These are phyloP conservation scores for Trigoniulus corallinus DNA, from an alignment of 1,140 invertebrate species.

Conservation along the genomic window DNA sequence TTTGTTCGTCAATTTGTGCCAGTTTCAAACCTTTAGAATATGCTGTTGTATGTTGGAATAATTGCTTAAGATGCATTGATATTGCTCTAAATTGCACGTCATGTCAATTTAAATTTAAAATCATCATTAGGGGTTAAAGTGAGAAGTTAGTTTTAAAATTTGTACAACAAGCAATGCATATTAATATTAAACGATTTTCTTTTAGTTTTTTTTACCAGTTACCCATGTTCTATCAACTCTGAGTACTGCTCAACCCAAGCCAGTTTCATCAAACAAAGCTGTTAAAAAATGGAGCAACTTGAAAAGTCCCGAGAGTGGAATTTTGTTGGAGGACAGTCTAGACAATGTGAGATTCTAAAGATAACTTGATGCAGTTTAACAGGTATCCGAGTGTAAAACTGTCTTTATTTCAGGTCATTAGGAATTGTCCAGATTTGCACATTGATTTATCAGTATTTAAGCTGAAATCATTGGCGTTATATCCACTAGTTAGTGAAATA, in stretches of 20 bases:
- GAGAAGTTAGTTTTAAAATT: background rate
- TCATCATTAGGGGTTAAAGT: too few relatives aligned
- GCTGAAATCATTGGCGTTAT: background rate
- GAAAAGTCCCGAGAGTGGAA: background rate
- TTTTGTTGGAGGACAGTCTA: background rate
- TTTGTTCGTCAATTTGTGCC: background rate
- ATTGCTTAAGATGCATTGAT: too few relatives aligned
- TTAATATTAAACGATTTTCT: background rate
- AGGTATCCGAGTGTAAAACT: background rate
- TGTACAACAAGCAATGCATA: background rate
- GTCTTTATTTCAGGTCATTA: background rate
- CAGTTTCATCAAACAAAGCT: too few relatives aligned
- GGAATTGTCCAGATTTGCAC: background rate
- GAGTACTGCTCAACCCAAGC: background rate
- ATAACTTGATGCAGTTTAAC: background rate
- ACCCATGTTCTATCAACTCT: background rate
- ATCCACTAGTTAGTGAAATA: background rate
- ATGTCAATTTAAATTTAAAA: too few relatives aligned
- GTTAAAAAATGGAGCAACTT: background rate
- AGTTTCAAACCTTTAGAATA: background rate
- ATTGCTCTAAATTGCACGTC: too few relatives aligned
- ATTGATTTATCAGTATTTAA: background rate
- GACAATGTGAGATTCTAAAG: background rate
- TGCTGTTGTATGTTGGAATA: too few relatives aligned
- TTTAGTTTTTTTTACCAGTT: conserved; percentile 1